phyloP scores from a whole-genome alignment of 2,113 vertebrate genomes.

The Cinclus cinclus region DNA sequence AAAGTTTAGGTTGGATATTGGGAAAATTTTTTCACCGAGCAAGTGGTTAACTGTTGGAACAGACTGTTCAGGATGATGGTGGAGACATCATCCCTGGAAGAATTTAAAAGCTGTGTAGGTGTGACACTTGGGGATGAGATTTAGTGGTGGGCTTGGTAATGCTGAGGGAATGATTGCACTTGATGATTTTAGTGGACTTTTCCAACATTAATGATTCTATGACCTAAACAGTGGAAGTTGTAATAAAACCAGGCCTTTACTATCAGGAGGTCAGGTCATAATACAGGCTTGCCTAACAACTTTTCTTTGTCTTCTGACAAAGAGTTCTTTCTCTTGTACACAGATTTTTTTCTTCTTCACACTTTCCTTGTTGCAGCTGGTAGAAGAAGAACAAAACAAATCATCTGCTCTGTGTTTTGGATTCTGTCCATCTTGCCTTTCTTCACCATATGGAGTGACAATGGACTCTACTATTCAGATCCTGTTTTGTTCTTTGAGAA shows the following conservation, averaged over 20 bases:
- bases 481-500: not conserved
- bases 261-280: not conserved
- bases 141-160: not conserved
- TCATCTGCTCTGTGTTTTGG: not conserved
- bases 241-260: not conserved
- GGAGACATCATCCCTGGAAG: not conserved
- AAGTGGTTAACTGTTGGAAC: not conserved
- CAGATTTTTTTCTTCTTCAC: not conserved
- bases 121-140: not conserved
- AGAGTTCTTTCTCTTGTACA: not conserved
- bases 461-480: not conserved
- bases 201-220: not conserved
- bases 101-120: not conserved
- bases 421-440: not conserved
- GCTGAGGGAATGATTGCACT: not conserved
- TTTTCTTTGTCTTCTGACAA: not conserved
- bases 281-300: not conserved
- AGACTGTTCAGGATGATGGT: not conserved
- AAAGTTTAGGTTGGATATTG: not conserved
- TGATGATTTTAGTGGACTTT: not conserved
- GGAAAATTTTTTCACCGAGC: not conserved
- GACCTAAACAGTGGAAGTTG: not conserved
- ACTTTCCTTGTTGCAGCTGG: not conserved
- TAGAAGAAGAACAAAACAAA: constrained; percentile 6
- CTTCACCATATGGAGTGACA: not conserved